A percentile compares a stretch with the other conserved stretches of the same genome.
These are phyloP conservation scores for Venustaconcha ellipsiformis DNA, from an alignment of 1,140 invertebrate species.

Conservation along the genomic window DNA sequence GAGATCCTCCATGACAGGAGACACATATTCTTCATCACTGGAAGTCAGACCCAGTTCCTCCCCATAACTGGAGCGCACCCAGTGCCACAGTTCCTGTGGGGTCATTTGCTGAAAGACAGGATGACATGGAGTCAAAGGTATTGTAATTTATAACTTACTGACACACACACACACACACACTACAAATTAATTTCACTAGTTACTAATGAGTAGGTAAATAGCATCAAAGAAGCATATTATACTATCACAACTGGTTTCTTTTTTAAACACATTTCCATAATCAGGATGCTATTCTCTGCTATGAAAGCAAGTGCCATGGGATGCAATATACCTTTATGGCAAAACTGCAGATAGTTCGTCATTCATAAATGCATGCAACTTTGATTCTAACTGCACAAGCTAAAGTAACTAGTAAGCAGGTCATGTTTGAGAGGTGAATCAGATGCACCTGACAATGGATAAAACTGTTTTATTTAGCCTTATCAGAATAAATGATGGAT, in stretches of 20 bases:
- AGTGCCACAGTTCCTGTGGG: constrained; percentile 90
- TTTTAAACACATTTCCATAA: too few species aligned
- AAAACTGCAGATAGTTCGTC: too few species aligned
- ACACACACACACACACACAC: neutral
- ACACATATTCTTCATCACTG: constrained; percentile 89
- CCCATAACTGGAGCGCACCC: constrained; percentile 91
- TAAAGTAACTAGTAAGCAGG: neutral
- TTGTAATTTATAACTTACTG: neutral
- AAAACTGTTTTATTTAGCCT: neutral
- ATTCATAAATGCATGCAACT: too few species aligned
- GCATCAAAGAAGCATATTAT: too few species aligned
- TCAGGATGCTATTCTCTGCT: too few species aligned
- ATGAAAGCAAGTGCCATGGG: too few species aligned
- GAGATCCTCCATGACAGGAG: constrained; percentile 48
- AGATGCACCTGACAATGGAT: neutral
- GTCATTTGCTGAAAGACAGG: constrained; percentile 77
- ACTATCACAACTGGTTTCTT: too few species aligned
- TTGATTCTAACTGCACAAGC: too few species aligned
- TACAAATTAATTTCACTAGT: neutral
- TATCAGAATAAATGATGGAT: neutral
- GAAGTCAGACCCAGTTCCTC: constrained; percentile 92
- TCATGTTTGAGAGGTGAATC: neutral
- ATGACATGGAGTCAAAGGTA: neutral
- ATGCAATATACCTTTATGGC: too few species aligned
- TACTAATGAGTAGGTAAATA: neutral